Base-by-base conservation (phyloP, 92 coral and sea anemone species). In the Phymanthus crucifer region DNA sequence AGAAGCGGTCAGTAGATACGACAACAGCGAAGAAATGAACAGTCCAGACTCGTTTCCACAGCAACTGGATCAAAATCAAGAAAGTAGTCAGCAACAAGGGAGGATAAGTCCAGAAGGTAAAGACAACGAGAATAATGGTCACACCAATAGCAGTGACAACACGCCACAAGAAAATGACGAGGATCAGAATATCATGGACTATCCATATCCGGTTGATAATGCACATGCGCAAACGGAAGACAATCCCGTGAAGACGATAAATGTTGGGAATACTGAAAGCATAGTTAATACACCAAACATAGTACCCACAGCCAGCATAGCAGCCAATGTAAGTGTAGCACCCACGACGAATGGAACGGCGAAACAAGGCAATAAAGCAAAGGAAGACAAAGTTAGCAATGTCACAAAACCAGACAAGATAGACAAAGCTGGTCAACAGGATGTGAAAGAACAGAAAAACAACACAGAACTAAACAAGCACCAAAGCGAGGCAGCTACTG, bases 161-260 rank as follows among this genome's bases (percentile, higher is more conserved):
- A 48, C 34, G 31, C 0, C 34, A 13, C 66, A 46, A 74, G 58
- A 17, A 12, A 29, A n/a, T 50, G 11, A 76, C 16, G 70, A 32
- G 32, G 80, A 76, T 35, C 80, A 40, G 10, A 66, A 76, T 38
- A 26, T 57, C 3, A 32, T 76, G 70, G 80, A 66, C 17, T 76
- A 76, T 35, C 80, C 80, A 54, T 76, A 76, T 37, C 43, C 80
- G 4, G 37, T 76, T 33, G 80, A 76, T 57, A 76, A 76, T 54
- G 70, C 26, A 54, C 73, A 69, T 69, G 73, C 40, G 34, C 80
- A 61, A 16, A 50, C 46, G 24, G 78, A 74, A 48, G 61, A 26
- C 21, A 50, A 33, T 50, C 33, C 67, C 1, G 80, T 33, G 0
- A 17, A 18, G 10, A 37, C 18, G 24, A 34, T 54, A 19, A 74